Conservation (phyloP, 1,140 invertebrate species). For the Calliopsis andreniformis region DNA sequence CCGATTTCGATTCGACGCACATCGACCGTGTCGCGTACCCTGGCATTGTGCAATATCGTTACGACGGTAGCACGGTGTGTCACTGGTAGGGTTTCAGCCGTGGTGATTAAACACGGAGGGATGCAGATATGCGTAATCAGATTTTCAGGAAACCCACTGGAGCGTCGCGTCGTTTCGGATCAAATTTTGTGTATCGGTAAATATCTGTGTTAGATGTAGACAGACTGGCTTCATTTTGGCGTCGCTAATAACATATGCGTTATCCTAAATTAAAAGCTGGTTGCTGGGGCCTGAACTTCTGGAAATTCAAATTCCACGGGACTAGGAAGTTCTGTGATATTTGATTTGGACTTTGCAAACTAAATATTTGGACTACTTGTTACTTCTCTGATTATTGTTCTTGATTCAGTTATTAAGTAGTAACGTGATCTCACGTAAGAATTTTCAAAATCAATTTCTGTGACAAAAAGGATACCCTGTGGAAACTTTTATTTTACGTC, state of each 20-base stretch:
- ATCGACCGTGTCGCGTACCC: no score
- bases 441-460: no score
- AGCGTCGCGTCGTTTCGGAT: background rate
- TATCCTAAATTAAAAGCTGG: no score
- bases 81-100: background rate
- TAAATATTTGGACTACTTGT: no score
- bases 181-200: background rate
- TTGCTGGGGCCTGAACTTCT: background rate
- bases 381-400: no score
- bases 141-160: background rate
- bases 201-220: background rate
- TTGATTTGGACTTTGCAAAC: no score
- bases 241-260: background rate
- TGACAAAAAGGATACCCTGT: no score
- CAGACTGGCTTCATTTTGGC: background rate
- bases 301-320: background rate
- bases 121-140: background rate
- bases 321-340: background rate
- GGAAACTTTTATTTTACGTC: no score
- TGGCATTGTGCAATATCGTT: background rate
- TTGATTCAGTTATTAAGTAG: no score
- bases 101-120: background rate
- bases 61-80: background rate
- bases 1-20: background rate
- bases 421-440: no score